These are phyloP conservation scores for Ophioninae sp. DNA, from an alignment of 2,888 invertebrate genomes.

Conservation along the genomic window DNA sequence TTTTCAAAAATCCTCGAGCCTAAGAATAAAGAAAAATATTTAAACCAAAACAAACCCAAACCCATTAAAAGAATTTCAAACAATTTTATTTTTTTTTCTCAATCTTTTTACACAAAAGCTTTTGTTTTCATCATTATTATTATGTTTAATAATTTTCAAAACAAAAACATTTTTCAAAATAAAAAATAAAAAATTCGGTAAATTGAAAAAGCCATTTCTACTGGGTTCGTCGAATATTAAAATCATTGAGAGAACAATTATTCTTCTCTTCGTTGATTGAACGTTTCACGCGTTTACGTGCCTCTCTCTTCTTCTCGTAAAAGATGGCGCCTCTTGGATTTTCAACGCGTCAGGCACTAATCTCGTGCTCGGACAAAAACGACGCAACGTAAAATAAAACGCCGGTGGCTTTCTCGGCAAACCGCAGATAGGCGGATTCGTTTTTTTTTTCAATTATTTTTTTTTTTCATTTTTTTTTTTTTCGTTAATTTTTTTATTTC, in stretches of 20 bases:
- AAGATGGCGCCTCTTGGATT: slow-evolving; percentile 50
- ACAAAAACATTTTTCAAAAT: background rate
- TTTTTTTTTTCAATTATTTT: background rate
- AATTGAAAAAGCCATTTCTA: background rate
- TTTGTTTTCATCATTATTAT: slow-evolving; percentile 22
- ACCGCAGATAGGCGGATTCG: background rate
- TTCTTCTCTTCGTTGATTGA: slow-evolving; percentile 59
- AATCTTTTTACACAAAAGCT: too few species aligned
- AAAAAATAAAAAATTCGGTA: background rate
- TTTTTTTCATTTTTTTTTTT: background rate
- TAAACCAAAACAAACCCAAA: too few species aligned
- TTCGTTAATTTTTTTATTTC: slow-evolving; percentile 23
- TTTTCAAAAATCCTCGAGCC: too few species aligned
- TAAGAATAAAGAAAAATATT: too few species aligned
- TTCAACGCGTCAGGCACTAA: slow-evolving; percentile 27
- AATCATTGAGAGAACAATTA: slow-evolving; percentile 57
- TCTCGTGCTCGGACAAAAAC: background rate
- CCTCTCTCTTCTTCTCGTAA: background rate
- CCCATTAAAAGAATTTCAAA: too few species aligned
- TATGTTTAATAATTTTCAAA: slow-evolving; percentile 38
- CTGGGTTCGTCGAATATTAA: slow-evolving; percentile 46
- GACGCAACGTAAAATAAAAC: slow-evolving; percentile 24
- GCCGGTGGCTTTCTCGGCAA: slow-evolving; percentile 17
- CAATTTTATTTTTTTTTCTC: too few species aligned
- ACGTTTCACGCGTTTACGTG: slow-evolving; percentile 33